phyloP scores from a whole-genome alignment of 2,113 vertebrate genomes.

The Colistium nudipinnis region DNA sequence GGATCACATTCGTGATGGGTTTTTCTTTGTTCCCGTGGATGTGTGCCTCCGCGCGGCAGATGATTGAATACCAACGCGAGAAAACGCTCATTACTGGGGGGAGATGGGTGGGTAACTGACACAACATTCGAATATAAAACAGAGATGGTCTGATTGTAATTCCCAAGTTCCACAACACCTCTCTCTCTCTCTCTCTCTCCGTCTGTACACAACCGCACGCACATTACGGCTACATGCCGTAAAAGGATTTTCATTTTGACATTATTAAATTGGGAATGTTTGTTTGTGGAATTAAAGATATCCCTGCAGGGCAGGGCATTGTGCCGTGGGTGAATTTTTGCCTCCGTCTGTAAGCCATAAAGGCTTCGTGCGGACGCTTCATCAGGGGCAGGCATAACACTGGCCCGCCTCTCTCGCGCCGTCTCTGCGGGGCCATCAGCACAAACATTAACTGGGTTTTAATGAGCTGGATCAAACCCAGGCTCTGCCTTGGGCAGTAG shows the following conservation, averaged over 20 bases:
- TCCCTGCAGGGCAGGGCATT: slow-evolving; percentile 41
- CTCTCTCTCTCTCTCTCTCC: neutral
- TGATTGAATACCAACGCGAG: slow-evolving; percentile 56
- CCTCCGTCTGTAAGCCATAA: slow-evolving; percentile 59
- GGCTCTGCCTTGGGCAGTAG: slow-evolving; percentile 46
- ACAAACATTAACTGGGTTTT: slow-evolving; percentile 74
- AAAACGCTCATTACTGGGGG: slow-evolving; percentile 23
- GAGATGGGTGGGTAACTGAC: slow-evolving; percentile 26
- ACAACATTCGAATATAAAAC: slow-evolving; percentile 54
- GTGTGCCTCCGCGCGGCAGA: slow-evolving; percentile 32
- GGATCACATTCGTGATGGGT: slow-evolving; percentile 22
- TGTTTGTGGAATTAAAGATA: slow-evolving; percentile 44
- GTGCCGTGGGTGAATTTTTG: slow-evolving; percentile 42
- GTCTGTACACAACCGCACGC: too few species aligned
- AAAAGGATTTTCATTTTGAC: slow-evolving; percentile 38
- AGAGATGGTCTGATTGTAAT: slow-evolving; percentile 41
- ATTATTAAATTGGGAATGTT: slow-evolving; percentile 49
- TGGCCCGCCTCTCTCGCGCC: slow-evolving; percentile 54
- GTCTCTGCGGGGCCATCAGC: slow-evolving; percentile 71
- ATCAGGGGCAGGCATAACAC: slow-evolving; percentile 60
- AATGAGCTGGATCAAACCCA: slow-evolving; percentile 75
- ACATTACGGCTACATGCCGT: slow-evolving; percentile 18
- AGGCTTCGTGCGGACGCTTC: slow-evolving; percentile 55
- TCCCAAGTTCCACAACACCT: slow-evolving; percentile 34
- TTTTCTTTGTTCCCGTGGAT: slow-evolving; percentile 24